Evolutionary conservation across 2,888 invertebrate species (phyloP).

Genomic region (Ophioninae sp.): DNA sequence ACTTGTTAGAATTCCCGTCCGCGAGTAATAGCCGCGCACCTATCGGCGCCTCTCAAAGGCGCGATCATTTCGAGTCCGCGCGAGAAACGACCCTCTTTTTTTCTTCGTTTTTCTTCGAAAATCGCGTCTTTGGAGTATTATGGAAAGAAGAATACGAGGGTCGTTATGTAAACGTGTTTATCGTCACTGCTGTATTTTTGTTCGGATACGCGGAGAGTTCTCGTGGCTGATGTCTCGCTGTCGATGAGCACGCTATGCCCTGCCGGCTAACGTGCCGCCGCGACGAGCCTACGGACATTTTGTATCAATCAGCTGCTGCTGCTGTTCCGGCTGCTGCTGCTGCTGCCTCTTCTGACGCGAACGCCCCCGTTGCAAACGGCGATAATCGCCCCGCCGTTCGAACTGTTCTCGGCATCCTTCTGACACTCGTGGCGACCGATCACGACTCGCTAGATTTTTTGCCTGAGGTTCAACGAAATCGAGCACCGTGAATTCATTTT

Average conservation of each 20-base stretch:
- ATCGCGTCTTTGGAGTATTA: neutral
- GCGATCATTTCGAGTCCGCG: neutral
- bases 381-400: slow-evolving; percentile 29
- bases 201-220: slow-evolving; percentile 51
- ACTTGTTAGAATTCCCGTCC: slow-evolving; percentile 69
- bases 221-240: slow-evolving; percentile 52
- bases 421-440: neutral
- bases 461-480: neutral
- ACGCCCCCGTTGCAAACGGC: slow-evolving; percentile 43
- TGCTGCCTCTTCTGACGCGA: slow-evolving; percentile 35
- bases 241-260: slow-evolving; percentile 58
- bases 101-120: neutral
- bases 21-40: neutral
- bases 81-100: neutral
- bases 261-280: slow-evolving; percentile 61
- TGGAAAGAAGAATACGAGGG: neutral
- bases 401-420: slow-evolving; percentile 22
- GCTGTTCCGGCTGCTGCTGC: slow-evolving; percentile 47
- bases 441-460: neutral
- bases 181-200: slow-evolving; percentile 30
- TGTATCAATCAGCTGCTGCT: slow-evolving; percentile 64
- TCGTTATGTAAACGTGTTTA: slow-evolving; percentile 15
- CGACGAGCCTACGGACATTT: slow-evolving; percentile 61
- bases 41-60: neutral
- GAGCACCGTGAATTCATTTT: neutral